Conservation (phyloP, 2,888 invertebrate species). For the Coronaproctus castanopsis region DNA sequence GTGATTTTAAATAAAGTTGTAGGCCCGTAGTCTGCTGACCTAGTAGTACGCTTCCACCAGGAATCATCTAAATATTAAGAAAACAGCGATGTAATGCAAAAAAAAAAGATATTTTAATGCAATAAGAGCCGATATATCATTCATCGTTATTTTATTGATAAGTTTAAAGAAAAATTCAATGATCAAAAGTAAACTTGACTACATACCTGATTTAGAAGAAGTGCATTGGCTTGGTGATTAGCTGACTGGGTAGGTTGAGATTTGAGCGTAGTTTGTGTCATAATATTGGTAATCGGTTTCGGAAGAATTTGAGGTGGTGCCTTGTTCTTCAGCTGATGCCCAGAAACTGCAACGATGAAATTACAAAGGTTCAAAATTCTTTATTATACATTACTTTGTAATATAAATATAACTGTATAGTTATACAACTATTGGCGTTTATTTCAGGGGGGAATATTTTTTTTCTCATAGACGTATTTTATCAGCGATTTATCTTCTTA, state of each 20-base stretch:
- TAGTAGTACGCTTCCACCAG: slow-evolving; percentile 30
- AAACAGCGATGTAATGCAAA: too few species aligned
- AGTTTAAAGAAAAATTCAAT: too few species aligned
- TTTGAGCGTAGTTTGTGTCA: slow-evolving; percentile 16
- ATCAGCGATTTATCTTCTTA: too few species aligned
- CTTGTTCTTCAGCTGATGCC: slow-evolving; percentile 25
- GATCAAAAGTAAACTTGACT: background rate
- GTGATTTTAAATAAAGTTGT: slow-evolving; percentile 47
- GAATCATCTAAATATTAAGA: slow-evolving; percentile 14
- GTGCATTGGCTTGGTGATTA: slow-evolving; percentile 16
- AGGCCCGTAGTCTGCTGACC: slow-evolving; percentile 43
- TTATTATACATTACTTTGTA: too few species aligned
- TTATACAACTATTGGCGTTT: too few species aligned
- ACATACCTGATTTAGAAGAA: slow-evolving; percentile 20
- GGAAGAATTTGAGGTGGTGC: slow-evolving; percentile 40
- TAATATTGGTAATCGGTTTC: slow-evolving; percentile 29
- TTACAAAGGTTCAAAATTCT: too few species aligned
- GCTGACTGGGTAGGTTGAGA: slow-evolving; percentile 14
- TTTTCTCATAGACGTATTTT: too few species aligned
- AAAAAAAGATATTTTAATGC: background rate
- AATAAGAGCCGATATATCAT: too few species aligned
- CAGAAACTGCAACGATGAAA: background rate
- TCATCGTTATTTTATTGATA: background rate
- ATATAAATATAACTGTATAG: too few species aligned
- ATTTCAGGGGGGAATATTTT: too few species aligned